These are phyloP conservation scores for Hydractinia symbiolongicarpus DNA, from an alignment of 30 jellyfish, hydroid and myxozoan genomes.

Conservation along the genomic window DNA sequence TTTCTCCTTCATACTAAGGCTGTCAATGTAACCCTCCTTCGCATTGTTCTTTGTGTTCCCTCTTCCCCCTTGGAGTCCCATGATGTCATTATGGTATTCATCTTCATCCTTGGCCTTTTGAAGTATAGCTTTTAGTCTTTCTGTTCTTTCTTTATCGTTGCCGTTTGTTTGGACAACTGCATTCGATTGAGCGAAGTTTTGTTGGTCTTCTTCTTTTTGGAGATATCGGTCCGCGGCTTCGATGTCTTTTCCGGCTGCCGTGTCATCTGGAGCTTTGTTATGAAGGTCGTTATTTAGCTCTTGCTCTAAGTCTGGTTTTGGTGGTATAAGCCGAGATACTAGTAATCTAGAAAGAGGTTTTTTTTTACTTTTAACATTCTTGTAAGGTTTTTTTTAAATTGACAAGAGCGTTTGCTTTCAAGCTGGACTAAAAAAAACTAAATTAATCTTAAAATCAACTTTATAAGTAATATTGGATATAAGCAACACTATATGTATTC, in stretches of 20 bases:
- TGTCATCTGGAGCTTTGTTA: neutral
- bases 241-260: slow-evolving; percentile 24
- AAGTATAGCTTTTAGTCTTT: neutral
- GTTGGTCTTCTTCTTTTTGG: slow-evolving; percentile 22
- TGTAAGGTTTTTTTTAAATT: too few relatives aligned
- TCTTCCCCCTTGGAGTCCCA: too few relatives aligned
- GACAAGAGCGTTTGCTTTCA: too few relatives aligned
- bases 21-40: neutral
- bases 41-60: neutral
- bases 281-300: slow-evolving; percentile 3
- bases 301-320: neutral
- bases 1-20: slow-evolving; percentile 15
- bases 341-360: too few relatives aligned
- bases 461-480: too few relatives aligned
- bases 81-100: neutral
- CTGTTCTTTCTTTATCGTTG: slow-evolving; percentile 13
- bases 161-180: slow-evolving; percentile 9
- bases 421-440: too few relatives aligned
- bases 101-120: neutral
- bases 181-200: neutral
- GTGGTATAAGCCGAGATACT: too few relatives aligned
- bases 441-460: too few relatives aligned
- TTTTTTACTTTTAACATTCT: too few relatives aligned
- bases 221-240: slow-evolving; percentile 23
- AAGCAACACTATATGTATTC: too few relatives aligned